Percentiles rank a stretch among this genome's conserved stretches.
Conservation (phyloP, 1,140 invertebrate genomes). For the Hylaeus anthracinus region DNA sequence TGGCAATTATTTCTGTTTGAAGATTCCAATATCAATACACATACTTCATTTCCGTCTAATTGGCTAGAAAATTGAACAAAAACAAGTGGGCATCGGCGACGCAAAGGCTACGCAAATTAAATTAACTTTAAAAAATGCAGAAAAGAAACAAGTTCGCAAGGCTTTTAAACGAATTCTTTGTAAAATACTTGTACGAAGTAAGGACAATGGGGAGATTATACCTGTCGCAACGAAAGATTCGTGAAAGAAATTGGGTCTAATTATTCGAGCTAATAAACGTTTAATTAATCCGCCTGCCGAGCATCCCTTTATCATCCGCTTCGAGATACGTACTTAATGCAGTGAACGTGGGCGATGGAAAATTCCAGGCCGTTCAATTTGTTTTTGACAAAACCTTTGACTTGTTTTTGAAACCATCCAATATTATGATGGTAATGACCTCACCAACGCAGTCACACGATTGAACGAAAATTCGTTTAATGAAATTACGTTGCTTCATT, state of each 20-base stretch:
- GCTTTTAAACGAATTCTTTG: constrained; percentile 1
- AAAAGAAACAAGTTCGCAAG: not conserved
- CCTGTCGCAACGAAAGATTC: not conserved
- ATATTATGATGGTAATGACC: too few relatives aligned
- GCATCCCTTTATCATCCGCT: not conserved
- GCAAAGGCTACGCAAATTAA: not conserved
- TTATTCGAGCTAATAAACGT: constrained; percentile 22
- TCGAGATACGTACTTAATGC: not conserved
- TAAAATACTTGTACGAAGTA: not conserved
- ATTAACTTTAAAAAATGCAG: not conserved
- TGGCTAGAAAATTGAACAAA: not conserved
- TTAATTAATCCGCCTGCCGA: not conserved
- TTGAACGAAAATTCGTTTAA: not conserved
- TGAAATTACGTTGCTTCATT: not conserved
- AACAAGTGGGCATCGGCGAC: not conserved
- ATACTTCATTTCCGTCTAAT: not conserved
- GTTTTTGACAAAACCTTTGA: too few relatives aligned
- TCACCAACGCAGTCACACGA: too few relatives aligned
- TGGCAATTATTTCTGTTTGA: too few relatives aligned
- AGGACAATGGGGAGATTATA: not conserved
- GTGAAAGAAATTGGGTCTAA: constrained; percentile 3
- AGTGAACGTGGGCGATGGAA: not conserved
- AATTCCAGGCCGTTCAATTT: too few relatives aligned
- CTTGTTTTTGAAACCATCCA: too few relatives aligned
- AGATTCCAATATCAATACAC: too few relatives aligned